phyloP scores from a whole-genome alignment of 2,888 invertebrate genomes.

The Phaedon cochleariae region DNA sequence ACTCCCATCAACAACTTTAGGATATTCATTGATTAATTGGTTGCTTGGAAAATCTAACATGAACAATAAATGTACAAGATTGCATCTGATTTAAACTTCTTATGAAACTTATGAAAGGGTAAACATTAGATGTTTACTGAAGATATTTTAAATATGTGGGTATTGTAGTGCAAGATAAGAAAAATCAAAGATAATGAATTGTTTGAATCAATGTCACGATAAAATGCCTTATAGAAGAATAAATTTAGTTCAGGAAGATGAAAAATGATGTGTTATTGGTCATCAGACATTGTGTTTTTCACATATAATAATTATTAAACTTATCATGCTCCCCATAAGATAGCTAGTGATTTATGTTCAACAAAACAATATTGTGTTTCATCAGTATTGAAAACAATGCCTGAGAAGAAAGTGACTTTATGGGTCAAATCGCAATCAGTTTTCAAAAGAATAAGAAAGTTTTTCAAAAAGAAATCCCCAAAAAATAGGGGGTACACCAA shows the following conservation, averaged over 20 bases:
- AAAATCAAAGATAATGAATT: neutral
- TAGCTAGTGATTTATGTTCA: neutral
- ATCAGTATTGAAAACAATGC: conserved; percentile 43
- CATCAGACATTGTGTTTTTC: neutral
- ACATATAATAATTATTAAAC: neutral
- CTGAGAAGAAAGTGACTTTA: conserved; percentile 39
- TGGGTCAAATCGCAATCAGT: conserved; percentile 30
- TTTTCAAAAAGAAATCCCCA: conserved; percentile 62
- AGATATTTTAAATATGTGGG: neutral
- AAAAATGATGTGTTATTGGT: neutral
- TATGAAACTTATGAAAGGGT: neutral
- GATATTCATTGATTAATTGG: neutral
- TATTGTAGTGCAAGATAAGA: neutral
- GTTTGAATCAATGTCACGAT: neutral
- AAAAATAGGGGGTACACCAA: conserved; percentile 69
- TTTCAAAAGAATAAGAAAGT: conserved; percentile 41
- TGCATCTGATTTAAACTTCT: neutral
- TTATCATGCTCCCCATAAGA: neutral
- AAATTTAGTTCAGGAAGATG: neutral
- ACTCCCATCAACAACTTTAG: neutral
- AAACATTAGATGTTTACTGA: neutral
- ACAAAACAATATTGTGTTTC: neutral
- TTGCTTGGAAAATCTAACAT: neutral
- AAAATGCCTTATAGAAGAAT: neutral
- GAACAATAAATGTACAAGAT: neutral